Evolutionary conservation across 2,888 invertebrate genomes (phyloP).

Genomic region (Agriopis marginaria): DNA sequence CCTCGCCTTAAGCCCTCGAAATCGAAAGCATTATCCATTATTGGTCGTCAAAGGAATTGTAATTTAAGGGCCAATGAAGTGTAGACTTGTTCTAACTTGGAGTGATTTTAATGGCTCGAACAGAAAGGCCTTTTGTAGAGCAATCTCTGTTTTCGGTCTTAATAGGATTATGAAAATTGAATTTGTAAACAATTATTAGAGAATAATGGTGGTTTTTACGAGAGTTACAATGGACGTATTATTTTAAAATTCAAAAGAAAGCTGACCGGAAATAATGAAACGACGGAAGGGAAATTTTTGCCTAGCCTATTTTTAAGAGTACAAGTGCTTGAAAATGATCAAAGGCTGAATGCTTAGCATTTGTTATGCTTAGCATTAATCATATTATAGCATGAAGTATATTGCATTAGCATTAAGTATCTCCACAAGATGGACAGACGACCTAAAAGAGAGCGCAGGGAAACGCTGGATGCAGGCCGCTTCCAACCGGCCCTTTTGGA

Average conservation of each 20-base stretch:
- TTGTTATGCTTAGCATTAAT: too few relatives aligned
- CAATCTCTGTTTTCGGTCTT: slow-evolving; percentile 6
- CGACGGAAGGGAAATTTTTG: too few relatives aligned
- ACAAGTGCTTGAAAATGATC: too few relatives aligned
- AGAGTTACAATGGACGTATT: background rate
- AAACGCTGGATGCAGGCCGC: too few relatives aligned
- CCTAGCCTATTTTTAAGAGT: too few relatives aligned
- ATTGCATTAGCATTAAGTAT: too few relatives aligned
- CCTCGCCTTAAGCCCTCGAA: background rate
- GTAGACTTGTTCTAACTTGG: slow-evolving; percentile 15
- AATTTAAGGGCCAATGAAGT: slow-evolving; percentile 20
- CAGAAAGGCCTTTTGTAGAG: slow-evolving; percentile 9
- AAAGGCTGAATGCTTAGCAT: too few relatives aligned
- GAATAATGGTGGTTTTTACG: background rate
- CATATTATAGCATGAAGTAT: too few relatives aligned
- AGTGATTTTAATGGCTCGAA: slow-evolving; percentile 12
- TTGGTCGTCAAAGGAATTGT: slow-evolving; percentile 20
- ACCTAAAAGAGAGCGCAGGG: too few relatives aligned
- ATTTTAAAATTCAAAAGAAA: background rate
- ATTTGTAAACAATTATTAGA: slow-evolving; percentile 10
- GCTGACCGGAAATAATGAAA: too few relatives aligned
- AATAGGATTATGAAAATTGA: slow-evolving; percentile 8
- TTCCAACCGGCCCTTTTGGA: too few relatives aligned
- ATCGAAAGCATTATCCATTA: slow-evolving; percentile 1
- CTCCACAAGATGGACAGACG: too few relatives aligned